phyloP scores from a whole-genome alignment of 2,113 vertebrate genomes.

The Sarotherodon lohbergeri region DNA sequence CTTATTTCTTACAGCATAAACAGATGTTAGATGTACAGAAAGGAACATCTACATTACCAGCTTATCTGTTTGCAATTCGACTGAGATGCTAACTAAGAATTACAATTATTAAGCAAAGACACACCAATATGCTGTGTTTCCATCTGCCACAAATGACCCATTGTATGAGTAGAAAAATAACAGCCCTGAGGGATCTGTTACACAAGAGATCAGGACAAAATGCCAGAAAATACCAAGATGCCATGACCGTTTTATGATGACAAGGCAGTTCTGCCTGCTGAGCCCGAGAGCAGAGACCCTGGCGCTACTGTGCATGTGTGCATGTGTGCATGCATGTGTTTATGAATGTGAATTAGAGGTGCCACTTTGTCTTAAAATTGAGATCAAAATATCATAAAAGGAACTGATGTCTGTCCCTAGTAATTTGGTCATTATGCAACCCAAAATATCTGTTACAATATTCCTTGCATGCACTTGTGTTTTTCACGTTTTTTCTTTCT shows the following conservation, averaged over 20 bases:
- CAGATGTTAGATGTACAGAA: neutral
- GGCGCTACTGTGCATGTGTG: neutral
- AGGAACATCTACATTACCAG: neutral
- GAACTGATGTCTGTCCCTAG: neutral
- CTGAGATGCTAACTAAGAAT: neutral
- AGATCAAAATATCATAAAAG: neutral
- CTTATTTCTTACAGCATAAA: neutral
- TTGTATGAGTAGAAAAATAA: neutral
- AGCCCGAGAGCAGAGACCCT: neutral
- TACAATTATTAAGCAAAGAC: neutral
- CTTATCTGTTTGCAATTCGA: neutral
- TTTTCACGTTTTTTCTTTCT: neutral
- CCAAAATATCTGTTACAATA: neutral
- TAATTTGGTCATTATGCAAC: neutral
- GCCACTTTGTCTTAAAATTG: neutral
- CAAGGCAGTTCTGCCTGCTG: neutral
- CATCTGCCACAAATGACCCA: slow-evolving; percentile 1
- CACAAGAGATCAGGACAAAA: slow-evolving; percentile 28
- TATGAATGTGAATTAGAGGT: neutral
- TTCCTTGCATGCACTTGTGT: neutral
- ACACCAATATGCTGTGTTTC: neutral
- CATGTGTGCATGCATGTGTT: neutral
- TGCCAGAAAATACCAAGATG: slow-evolving; percentile 49
- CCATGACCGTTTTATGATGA: slow-evolving; percentile 36
- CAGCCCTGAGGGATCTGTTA: slow-evolving; percentile 13